A percentile compares a stretch with the other conserved stretches of the same genome.
Evolutionary conservation across 2,797 vertebrate genomes (phyloP).

Genomic region (Catharus ustulatus): DNA sequence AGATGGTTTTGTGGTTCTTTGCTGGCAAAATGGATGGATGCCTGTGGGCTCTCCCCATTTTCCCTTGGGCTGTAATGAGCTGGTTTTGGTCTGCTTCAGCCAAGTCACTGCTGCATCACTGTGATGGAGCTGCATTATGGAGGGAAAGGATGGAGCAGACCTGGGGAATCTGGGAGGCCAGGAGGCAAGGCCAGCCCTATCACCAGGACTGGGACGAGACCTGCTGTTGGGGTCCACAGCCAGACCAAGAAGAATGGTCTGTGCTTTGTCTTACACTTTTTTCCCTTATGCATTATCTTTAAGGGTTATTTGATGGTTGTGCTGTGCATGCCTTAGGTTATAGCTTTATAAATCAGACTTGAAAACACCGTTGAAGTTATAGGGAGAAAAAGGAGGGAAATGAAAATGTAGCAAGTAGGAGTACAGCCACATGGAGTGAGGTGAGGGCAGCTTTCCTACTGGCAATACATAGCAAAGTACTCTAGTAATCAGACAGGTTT

Average conservation of each 20-base stretch:
- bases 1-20: not conserved
- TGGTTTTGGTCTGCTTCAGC: not conserved
- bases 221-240: not conserved
- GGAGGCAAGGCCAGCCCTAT: not conserved
- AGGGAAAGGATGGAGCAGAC: not conserved
- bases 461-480: not conserved
- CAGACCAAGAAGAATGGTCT: not conserved
- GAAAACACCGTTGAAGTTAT: not conserved
- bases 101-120: accelerated
- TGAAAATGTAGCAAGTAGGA: not conserved
- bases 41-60: not conserved
- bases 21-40: not conserved
- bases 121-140: accelerated
- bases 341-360: not conserved
- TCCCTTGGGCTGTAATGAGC: accelerated
- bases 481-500: not conserved
- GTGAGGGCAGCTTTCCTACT: not conserved
- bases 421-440: accelerated
- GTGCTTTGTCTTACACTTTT: not conserved
- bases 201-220: not conserved
- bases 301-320: not conserved
- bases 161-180: not conserved
- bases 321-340: not conserved
- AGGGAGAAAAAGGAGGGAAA: not conserved
- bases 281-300: not conserved